Conservation (phyloP, 2,113 vertebrate genomes). For the Notechis scutatus region DNA sequence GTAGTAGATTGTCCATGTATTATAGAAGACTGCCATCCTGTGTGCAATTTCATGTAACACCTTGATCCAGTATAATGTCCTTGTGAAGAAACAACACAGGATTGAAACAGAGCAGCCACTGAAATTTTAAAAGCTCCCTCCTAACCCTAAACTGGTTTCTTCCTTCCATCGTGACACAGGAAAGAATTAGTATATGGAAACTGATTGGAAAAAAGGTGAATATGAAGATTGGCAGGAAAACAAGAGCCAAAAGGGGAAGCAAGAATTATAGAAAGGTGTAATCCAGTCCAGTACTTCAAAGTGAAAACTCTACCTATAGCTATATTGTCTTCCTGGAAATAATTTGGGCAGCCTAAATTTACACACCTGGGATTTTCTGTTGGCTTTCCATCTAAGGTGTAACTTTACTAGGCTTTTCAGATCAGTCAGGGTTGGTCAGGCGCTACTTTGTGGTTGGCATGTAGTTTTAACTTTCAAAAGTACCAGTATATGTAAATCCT, state of each 20-base stretch:
- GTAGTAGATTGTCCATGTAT: background rate
- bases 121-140: background rate
- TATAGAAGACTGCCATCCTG: background rate
- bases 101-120: background rate
- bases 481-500: background rate
- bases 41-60: too few relatives aligned
- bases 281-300: background rate
- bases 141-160: background rate
- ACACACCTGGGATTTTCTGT: background rate
- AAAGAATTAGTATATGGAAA: conserved; percentile 13
- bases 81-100: background rate
- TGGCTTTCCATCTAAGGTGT: background rate
- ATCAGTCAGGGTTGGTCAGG: background rate
- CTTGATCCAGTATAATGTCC: too few relatives aligned
- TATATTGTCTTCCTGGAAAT: background rate
- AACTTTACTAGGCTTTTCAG: background rate
- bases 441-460: background rate
- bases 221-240: conserved; percentile 25
- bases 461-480: background rate
- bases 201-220: conserved; percentile 8
- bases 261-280: background rate
- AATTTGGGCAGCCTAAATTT: background rate
- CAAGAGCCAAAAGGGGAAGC: background rate
- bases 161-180: background rate
- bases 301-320: background rate